Evolutionary conservation across 2,888 invertebrate genomes (phyloP).

Genomic region (Drosophila recens): DNA sequence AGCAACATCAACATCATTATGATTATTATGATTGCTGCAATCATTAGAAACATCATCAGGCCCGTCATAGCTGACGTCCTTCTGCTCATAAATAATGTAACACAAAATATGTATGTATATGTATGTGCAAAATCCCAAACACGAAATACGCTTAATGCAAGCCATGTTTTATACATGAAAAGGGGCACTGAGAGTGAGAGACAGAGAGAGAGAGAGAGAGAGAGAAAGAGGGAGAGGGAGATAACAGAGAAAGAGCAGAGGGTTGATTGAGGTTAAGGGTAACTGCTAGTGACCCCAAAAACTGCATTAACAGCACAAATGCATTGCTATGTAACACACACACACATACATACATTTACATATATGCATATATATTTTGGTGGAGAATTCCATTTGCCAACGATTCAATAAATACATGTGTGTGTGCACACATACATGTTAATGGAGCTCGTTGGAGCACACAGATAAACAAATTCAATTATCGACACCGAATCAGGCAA

Average conservation of each 20-base stretch:
- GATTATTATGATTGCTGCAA: constrained; percentile 52
- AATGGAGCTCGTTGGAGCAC: constrained; percentile 21
- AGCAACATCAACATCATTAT: constrained; percentile 46
- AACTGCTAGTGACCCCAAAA: constrained; percentile 17
- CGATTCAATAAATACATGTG: constrained; percentile 23
- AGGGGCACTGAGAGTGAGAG: neutral
- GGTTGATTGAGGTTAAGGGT: constrained; percentile 24
- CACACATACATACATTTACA: neutral
- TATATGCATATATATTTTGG: neutral
- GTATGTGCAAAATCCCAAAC: constrained; percentile 53
- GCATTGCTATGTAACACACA: constrained; percentile 17
- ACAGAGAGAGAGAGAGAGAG: neutral
- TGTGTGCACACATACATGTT: constrained; percentile 11
- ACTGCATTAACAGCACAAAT: constrained; percentile 40
- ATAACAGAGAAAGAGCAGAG: neutral
- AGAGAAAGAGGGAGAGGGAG: neutral
- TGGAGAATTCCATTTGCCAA: constrained; percentile 33
- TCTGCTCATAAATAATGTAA: constrained; percentile 61
- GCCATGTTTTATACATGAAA: constrained; percentile 70
- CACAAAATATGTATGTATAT: constrained; percentile 19
- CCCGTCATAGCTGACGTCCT: constrained; percentile 48
- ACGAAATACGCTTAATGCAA: constrained; percentile 66
- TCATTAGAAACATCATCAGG: constrained; percentile 62
- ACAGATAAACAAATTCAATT: constrained; percentile 55
- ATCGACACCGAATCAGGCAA: constrained; percentile 34